phyloP scores from a whole-genome alignment of 2,797 vertebrate genomes.

The Pangasius krempfi region DNA sequence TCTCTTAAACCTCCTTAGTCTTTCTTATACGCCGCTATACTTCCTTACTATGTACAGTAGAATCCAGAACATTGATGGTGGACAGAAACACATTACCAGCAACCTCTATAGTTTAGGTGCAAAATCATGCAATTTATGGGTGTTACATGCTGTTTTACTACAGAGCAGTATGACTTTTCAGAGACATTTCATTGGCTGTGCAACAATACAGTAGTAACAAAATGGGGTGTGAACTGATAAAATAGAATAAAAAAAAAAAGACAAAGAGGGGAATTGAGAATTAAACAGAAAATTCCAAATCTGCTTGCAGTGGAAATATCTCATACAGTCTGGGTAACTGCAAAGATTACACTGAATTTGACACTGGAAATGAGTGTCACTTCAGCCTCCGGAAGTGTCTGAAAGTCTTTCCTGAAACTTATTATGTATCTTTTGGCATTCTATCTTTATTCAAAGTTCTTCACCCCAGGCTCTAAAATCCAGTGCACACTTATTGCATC shows the following conservation, averaged over 20 bases:
- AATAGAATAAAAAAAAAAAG: background rate
- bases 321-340: no score
- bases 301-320: no score
- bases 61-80: background rate
- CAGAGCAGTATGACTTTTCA: background rate
- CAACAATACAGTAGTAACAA: background rate
- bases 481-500: background rate
- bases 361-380: no score
- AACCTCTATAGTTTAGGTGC: background rate
- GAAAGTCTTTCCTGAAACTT: background rate
- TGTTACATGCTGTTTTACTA: background rate
- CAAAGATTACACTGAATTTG: no score
- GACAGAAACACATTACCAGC: constrained; percentile 3
- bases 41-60: background rate
- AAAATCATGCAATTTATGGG: background rate
- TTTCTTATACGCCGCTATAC: background rate
- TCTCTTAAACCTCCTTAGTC: background rate
- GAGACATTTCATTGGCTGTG: background rate
- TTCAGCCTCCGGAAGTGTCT: background rate
- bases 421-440: no score
- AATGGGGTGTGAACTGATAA: background rate
- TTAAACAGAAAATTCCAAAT: no score
- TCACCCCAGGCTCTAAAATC: background rate
- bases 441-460: background rate
- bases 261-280: no score